phyloP scores from a whole-genome alignment of 2,888 invertebrate species.

The Stratiomys singularior region DNA sequence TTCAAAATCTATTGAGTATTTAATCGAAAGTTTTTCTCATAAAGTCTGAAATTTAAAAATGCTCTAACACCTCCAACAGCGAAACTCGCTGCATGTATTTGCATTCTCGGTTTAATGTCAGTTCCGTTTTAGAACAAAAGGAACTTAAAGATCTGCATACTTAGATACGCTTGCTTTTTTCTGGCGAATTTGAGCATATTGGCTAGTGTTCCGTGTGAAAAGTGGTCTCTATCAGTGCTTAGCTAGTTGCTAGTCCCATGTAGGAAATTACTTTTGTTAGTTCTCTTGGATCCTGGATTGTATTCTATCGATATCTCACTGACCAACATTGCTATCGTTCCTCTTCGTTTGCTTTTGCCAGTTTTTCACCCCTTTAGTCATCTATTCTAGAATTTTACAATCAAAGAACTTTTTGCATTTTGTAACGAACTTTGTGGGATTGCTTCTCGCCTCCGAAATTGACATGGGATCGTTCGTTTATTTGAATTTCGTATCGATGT shows the following conservation, averaged over 20 bases:
- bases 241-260: not conserved
- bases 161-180: not conserved
- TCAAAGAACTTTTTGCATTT: conserved; percentile 15
- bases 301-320: not conserved
- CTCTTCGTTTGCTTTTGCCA: conserved; percentile 1
- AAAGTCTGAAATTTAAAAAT: no score
- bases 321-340: not conserved
- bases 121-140: not conserved
- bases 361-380: not conserved
- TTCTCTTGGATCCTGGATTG: not conserved
- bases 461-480: conserved; percentile 39
- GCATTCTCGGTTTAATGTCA: conserved; percentile 7
- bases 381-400: conserved; percentile 14
- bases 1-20: no score
- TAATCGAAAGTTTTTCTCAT: no score
- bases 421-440: conserved; percentile 9
- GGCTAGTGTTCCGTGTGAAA: conserved; percentile 19
- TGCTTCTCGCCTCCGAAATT: conserved; percentile 22
- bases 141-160: not conserved
- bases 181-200: not conserved
- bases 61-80: no score
- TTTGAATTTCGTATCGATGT: conserved; percentile 40
- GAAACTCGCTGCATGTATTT: no score
- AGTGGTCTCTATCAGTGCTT: conserved; percentile 20
- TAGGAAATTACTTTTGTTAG: not conserved